phyloP scores from a whole-genome alignment of 2,797 vertebrate genomes.

The Linurgus olivaceus region DNA sequence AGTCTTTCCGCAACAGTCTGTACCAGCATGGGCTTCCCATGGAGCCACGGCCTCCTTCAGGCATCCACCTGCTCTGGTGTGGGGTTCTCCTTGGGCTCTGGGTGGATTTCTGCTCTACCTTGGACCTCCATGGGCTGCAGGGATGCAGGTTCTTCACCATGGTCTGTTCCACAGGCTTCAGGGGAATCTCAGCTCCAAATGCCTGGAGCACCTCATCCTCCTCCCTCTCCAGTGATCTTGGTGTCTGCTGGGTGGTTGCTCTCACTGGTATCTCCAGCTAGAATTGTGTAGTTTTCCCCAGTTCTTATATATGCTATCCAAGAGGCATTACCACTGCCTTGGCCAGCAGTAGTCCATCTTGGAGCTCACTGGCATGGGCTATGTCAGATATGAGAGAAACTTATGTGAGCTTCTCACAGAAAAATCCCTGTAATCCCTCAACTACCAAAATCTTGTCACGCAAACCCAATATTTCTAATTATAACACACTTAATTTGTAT shows the following conservation, averaged over 20 bases:
- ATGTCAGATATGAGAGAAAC: not conserved
- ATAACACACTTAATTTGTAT: not conserved
- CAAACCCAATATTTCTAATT: not conserved
- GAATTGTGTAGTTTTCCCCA: not conserved
- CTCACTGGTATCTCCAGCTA: not conserved
- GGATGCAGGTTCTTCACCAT: too few species aligned
- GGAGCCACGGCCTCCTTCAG: not conserved
- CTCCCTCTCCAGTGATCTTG: too few species aligned
- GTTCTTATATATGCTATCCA: not conserved
- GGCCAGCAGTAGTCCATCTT: not conserved
- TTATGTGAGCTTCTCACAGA: not conserved
- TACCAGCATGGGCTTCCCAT: too few species aligned
- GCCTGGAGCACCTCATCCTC: not conserved
- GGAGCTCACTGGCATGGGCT: not conserved
- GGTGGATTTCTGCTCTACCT: not conserved
- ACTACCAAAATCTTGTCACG: fast-evolving
- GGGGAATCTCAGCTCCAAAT: not conserved
- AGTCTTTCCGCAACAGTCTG: not conserved
- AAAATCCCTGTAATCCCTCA: not conserved
- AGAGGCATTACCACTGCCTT: fast-evolving
- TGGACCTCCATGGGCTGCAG: not conserved
- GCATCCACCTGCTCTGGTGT: fast-evolving
- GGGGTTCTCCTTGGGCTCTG: not conserved
- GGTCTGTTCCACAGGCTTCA: not conserved
- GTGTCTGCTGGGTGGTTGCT: too few species aligned